Conservation (phyloP, 30 jellyfish, hydroid and myxozoan species). For the Hydractinia symbiolongicarpus region DNA sequence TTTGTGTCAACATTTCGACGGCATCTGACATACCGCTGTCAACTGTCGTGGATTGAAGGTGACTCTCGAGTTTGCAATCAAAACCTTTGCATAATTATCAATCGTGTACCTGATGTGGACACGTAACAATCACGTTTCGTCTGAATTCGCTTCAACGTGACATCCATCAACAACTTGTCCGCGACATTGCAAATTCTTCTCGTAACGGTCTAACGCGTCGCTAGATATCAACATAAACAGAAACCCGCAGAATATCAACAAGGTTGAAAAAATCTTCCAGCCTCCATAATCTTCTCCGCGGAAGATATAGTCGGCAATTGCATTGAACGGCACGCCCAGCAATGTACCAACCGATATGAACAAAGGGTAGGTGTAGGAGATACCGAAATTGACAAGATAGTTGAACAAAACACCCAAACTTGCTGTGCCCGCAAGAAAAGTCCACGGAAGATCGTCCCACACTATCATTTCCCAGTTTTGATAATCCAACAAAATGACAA, state of each 20-base stretch:
- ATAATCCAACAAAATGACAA: conserved; percentile 51
- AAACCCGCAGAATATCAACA: conserved; percentile 69
- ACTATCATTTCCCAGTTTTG: conserved; percentile 45
- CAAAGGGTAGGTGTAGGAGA: conserved; percentile 79
- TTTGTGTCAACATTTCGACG: too few species aligned
- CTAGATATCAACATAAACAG: conserved; percentile 71
- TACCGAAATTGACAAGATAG: conserved; percentile 77
- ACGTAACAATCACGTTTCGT: not conserved
- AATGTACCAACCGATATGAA: conserved; percentile 80
- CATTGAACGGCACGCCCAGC: conserved; percentile 86
- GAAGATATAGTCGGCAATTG: conserved; percentile 59
- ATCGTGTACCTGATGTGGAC: too few species aligned
- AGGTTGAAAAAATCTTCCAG: conserved; percentile 50
- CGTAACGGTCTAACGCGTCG: conserved; percentile 40
- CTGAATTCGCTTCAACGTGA: not conserved
- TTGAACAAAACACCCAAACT: conserved; percentile 54
- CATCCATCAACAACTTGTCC: too few species aligned
- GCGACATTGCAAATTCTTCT: conserved; percentile 36
- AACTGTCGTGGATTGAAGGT: not conserved
- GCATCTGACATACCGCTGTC: too few species aligned
- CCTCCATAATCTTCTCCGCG: conserved; percentile 50
- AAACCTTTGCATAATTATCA: not conserved
- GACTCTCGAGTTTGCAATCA: not conserved
- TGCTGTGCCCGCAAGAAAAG: conserved; percentile 55
- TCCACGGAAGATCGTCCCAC: conserved; percentile 68